Conservation (phyloP, 2,113 vertebrate genomes). For the zebrafish (Danio rerio) region DNA sequence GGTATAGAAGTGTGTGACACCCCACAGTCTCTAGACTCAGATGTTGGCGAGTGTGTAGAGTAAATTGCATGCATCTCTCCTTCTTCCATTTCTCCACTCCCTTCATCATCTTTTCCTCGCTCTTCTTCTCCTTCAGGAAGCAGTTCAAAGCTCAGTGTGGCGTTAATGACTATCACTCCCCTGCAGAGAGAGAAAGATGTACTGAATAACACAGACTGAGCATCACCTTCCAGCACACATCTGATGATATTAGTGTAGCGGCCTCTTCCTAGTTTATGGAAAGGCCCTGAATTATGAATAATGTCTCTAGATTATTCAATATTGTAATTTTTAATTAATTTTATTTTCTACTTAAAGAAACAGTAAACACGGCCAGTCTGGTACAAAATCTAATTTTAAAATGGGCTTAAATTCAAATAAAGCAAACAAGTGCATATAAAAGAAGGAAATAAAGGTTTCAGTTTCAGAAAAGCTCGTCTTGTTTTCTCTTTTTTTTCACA, state of each 20-base stretch:
- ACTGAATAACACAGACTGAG: not conserved
- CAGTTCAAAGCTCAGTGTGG: conserved; percentile 79
- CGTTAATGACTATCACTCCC: conserved; percentile 80
- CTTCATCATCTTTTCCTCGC: not conserved
- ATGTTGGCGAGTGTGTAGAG: conserved; percentile 54
- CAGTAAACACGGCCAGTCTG: too few relatives aligned
- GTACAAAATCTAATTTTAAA: too few relatives aligned
- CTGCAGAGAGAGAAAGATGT: conserved; percentile 67
- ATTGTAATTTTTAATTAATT: too few relatives aligned
- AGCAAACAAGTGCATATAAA: too few relatives aligned
- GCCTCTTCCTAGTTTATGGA: too few relatives aligned
- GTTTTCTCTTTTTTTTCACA: too few relatives aligned
- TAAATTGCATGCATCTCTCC: conserved; percentile 65
- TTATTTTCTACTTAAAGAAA: too few relatives aligned
- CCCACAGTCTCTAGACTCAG: conserved; percentile 63
- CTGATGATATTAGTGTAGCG: not conserved
- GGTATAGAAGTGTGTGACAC: conserved; percentile 65
- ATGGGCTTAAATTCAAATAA: too few relatives aligned
- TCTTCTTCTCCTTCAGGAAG: conserved; percentile 64
- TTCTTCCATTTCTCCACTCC: not conserved
- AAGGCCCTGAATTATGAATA: too few relatives aligned
- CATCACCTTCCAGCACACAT: not conserved
- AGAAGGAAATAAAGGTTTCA: too few relatives aligned
- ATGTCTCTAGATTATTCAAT: too few relatives aligned
- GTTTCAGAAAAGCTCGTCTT: too few relatives aligned